Evolutionary conservation across 2,888 invertebrate genomes (phyloP).

Genomic region (Erannis defoliaria): DNA sequence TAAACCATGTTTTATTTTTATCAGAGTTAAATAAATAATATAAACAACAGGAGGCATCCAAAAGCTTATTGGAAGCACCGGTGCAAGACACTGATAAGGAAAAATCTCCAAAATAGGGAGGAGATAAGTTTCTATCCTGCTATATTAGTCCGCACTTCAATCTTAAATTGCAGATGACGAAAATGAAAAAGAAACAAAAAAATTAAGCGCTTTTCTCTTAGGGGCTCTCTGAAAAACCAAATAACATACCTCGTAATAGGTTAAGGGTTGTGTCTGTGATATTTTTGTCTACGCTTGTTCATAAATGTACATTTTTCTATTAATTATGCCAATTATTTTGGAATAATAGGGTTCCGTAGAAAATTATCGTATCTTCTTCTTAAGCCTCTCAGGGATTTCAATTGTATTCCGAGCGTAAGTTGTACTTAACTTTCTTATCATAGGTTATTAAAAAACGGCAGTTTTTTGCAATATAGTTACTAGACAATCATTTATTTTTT

Average conservation of each 20-base stretch:
- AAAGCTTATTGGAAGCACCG: no score
- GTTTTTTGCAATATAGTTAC: no score
- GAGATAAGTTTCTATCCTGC: not conserved
- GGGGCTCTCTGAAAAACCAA: constrained; percentile 11
- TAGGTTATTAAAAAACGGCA: no score
- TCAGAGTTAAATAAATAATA: no score
- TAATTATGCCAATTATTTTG: not conserved
- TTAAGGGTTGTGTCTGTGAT: constrained; percentile 10
- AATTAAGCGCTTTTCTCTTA: constrained; percentile 2
- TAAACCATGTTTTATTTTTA: no score
- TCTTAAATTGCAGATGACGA: not conserved
- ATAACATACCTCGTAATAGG: constrained; percentile 9
- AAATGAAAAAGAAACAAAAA: constrained; percentile 15
- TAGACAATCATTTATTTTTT: no score
- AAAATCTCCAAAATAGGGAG: no score
- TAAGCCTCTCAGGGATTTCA: no score
- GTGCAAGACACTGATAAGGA: no score
- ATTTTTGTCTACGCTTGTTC: not conserved
- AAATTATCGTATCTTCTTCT: not conserved
- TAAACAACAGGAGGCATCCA: no score
- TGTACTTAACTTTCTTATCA: no score
- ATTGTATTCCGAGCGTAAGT: no score
- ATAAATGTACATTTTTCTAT: not conserved
- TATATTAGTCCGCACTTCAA: not conserved
- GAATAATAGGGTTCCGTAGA: not conserved